Evolutionary conservation across 2,797 vertebrate species (phyloP), one percentile per base, ranked within the genome.

Genomic region (Anguilla megastoma): DNA sequence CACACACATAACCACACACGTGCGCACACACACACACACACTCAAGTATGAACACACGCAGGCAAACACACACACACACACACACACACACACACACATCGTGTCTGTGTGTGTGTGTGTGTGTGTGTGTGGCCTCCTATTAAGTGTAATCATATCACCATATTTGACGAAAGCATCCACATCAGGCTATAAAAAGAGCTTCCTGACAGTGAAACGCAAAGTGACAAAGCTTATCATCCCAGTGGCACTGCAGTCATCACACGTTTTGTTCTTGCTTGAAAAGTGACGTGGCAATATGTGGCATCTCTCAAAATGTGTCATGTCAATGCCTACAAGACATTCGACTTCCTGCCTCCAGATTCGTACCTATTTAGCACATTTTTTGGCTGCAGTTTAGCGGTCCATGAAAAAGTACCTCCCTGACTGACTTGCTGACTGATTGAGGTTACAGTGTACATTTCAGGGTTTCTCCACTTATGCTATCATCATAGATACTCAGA

Each of bases 221-320:
- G 50, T 86, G 87, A 86, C 80, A 79, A 71, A 85, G 50, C 84
- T 85, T 80, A 79, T 79, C 87, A 58, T 79, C 63, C 63, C 84
- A 88, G 33, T 85, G 50, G 66, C 60, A 36, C 71, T 82, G 56
- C 54, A 79, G 84, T 76, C 86, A 58, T 50, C 54, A 54, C 66
- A 50, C 66, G 60, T 86, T 56, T 85, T 71, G 52, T 63, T 76
- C 69, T 66, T 27, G 30, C 84, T 85, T 86, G 48, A 88, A 52
- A 88, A 80, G 63, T 79, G 84, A 85, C 80, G 5, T 9, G 24
- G 63, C 63, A 27, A 88, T 79, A 24, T 88, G 80, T 56, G 52
- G 21, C 52, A 79, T 27, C 30, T 79, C 85, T 85, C 66, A 80
- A 88, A 76, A 88, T 45, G 52, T 88, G 83, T 52, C 83, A 76